phyloP scores from a whole-genome alignment of 2,888 invertebrate genomes.

The Ophion obscuratus region DNA sequence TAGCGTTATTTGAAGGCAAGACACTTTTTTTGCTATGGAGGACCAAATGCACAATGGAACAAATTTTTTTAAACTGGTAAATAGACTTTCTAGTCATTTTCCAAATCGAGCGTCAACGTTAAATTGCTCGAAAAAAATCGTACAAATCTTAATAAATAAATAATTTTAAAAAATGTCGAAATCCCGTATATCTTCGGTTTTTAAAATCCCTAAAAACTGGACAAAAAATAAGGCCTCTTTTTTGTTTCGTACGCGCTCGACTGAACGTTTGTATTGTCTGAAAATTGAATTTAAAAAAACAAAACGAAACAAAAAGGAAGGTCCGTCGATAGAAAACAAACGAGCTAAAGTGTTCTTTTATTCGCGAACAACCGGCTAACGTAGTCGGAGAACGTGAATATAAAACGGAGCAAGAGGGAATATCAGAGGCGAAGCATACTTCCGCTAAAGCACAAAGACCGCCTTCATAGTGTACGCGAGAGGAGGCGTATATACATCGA shows the following conservation, averaged over 20 bases:
- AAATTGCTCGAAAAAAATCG: too few relatives aligned
- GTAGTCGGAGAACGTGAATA: constrained; percentile 27
- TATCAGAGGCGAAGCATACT: constrained; percentile 81
- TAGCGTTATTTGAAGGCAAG: too few relatives aligned
- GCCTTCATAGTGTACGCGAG: constrained; percentile 75
- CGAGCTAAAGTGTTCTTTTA: neutral
- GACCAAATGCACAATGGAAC: too few relatives aligned
- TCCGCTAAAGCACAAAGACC: constrained; percentile 81
- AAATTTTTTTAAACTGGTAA: too few relatives aligned
- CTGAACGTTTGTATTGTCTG: neutral
- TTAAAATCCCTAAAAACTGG: neutral
- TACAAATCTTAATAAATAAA: too few relatives aligned
- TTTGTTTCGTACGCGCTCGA: neutral
- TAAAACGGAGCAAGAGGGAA: constrained; percentile 58
- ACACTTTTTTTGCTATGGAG: too few relatives aligned
- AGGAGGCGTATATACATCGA: constrained; percentile 57
- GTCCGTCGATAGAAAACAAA: neutral
- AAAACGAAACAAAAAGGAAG: neutral
- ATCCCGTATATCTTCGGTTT: neutral
- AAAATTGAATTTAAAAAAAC: neutral
- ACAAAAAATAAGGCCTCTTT: neutral
- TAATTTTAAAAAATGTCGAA: too few relatives aligned
- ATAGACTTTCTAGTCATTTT: too few relatives aligned
- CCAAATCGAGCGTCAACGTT: too few relatives aligned
- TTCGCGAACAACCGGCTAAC: constrained; percentile 36